Percentiles rank a stretch among this genome's conserved stretches.
Conservation (phyloP, 2,888 invertebrate genomes). For the Drosophila yooni region DNA sequence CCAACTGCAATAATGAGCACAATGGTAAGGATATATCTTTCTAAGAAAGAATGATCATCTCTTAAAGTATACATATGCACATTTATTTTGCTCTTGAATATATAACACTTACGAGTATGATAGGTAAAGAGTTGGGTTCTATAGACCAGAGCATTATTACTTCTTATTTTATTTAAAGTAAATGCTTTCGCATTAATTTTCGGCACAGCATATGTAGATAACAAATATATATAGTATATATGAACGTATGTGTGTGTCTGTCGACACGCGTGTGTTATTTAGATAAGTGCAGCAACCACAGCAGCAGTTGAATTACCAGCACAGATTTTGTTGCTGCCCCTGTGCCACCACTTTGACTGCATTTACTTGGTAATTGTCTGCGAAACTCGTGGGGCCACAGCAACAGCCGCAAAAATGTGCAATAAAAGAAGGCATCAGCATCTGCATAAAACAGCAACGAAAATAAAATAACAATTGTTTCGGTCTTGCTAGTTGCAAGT, state of each 20-base stretch:
- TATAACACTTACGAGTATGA: no score
- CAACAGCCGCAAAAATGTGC: conserved; percentile 29
- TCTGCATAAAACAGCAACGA: not conserved
- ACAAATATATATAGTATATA: not conserved
- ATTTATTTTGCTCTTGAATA: no score
- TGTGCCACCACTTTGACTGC: conserved; percentile 11
- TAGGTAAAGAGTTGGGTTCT: no score
- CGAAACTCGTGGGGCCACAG: conserved; percentile 10
- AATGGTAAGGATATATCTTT: not conserved
- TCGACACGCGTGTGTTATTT: conserved; percentile 34
- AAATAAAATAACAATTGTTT: conserved; percentile 52
- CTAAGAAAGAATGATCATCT: not conserved
- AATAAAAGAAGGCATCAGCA: conserved; percentile 42
- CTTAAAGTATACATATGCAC: no score
- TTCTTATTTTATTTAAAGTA: conserved; percentile 1
- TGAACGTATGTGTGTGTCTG: not conserved
- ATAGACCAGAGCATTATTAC: not conserved
- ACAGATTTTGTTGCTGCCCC: conserved; percentile 12
- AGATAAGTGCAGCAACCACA: conserved; percentile 29
- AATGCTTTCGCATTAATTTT: conserved; percentile 27
- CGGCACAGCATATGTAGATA: not conserved
- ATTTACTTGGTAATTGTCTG: conserved; percentile 70
- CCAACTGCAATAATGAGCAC: not conserved
- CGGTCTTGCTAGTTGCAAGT: conserved; percentile 40
- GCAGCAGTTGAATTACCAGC: conserved; percentile 35